Conservation (phyloP, 1,140 invertebrate species). For the Cyphomyrmex costatus region DNA sequence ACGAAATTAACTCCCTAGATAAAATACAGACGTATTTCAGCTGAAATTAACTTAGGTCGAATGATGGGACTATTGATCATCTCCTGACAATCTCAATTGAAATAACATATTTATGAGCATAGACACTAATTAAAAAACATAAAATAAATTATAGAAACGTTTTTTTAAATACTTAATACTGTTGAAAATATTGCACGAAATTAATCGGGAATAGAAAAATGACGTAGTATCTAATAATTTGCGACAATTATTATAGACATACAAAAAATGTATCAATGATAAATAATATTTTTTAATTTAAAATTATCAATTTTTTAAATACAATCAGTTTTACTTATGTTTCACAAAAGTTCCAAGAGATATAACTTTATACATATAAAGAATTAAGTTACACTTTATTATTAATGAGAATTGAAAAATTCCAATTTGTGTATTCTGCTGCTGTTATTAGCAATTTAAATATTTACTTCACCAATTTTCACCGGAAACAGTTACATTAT, state of each 20-base stretch:
- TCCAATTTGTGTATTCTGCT: too few species aligned
- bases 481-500: neutral
- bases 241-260: neutral
- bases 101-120: neutral
- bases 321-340: neutral
- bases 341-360: neutral
- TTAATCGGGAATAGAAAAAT: neutral
- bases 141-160: too few species aligned
- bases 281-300: neutral
- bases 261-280: neutral
- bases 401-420: conserved; percentile 1
- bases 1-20: conserved; percentile 36
- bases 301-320: neutral
- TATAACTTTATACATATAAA: neutral
- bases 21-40: conserved; percentile 22
- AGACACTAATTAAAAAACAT: neutral
- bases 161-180: neutral
- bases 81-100: neutral
- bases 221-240: neutral
- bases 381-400: neutral
- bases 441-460: neutral
- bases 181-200: neutral
- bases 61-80: neutral
- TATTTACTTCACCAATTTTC: neutral
- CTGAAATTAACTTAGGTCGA: neutral